Evolutionary conservation across 2,797 vertebrate species (phyloP).

Genomic region (Emydoidea blandingii): DNA sequence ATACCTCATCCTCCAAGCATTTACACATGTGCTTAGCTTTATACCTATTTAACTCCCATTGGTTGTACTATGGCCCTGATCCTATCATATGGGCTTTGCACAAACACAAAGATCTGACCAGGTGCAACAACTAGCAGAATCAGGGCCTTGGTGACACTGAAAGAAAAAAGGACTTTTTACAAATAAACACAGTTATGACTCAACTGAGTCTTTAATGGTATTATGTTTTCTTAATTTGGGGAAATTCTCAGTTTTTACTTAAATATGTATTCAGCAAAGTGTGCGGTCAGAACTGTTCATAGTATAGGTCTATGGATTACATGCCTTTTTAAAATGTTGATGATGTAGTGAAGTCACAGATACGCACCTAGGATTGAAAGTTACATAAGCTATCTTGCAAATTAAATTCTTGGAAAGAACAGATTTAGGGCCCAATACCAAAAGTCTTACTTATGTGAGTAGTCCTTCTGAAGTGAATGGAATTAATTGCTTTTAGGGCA

Average conservation of each 20-base stretch:
- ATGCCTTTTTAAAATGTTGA: background rate
- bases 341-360: background rate
- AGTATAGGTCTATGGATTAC: background rate
- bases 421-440: background rate
- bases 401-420: background rate
- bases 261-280: background rate
- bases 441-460: background rate
- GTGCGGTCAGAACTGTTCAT: background rate
- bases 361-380: background rate
- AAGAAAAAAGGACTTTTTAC: background rate
- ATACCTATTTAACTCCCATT: background rate
- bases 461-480: background rate
- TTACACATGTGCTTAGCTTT: background rate
- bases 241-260: background rate
- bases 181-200: background rate
- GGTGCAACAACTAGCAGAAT: background rate
- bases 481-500: background rate
- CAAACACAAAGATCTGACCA: background rate
- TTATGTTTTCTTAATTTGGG: background rate
- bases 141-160: background rate
- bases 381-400: background rate
- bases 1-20: background rate
- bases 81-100: background rate
- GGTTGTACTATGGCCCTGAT: background rate
- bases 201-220: background rate